Base-by-base conservation (phyloP, 92 coral and sea anemone genomes). In the Blastomussa wellsi region DNA sequence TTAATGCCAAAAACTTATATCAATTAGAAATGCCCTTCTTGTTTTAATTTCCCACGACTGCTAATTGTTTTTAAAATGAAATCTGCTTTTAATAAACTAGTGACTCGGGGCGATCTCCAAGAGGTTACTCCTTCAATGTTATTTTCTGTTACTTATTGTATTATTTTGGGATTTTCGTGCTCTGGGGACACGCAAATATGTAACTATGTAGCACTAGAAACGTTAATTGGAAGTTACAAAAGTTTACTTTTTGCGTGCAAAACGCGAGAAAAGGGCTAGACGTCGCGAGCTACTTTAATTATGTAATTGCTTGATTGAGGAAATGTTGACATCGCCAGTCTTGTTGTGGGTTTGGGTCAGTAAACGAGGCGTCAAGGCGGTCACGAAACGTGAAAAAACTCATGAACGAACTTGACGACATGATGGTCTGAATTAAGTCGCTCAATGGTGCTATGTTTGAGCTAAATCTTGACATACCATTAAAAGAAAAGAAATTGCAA, bases 311-410 rank as follows among this genome's bases (percentile, higher is more conserved):
- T 62, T 12, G 29, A 29, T 7, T 35, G 55, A 71, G 86, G 86
- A 81, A 69, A 52, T 22, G 44, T 5, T 69, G 68, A 24, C 77
- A 48, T 3, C 35, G 60, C 39, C 67, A 51, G 68, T n/a, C 60
- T 29, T 24, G 29, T 38, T 71, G 86, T 19, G 86, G 86, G 86
- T 26, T 71, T 52, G 24, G 31, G 60, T 71, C 69, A 38, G 66
- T 24, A 37, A 1, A 16, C 8, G 53, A 37, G 86, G 69, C 70
- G 86, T 82, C 78, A 52, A 33, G n/a, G 52, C 22, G 86, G 78
- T 37, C 28, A 68, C 77, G 38, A 37, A 22, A 53, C 78, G 70
- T 52, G 52, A 70, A n/a, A 53, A 52, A 49, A 1, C 31, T 71
- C 86, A 82, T 39, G 68, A 71, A n/a, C n/a, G n/a, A 82, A 82